Base-by-base conservation (phyloP, 2,888 invertebrate genomes). In the Diarsia brunnea region DNA sequence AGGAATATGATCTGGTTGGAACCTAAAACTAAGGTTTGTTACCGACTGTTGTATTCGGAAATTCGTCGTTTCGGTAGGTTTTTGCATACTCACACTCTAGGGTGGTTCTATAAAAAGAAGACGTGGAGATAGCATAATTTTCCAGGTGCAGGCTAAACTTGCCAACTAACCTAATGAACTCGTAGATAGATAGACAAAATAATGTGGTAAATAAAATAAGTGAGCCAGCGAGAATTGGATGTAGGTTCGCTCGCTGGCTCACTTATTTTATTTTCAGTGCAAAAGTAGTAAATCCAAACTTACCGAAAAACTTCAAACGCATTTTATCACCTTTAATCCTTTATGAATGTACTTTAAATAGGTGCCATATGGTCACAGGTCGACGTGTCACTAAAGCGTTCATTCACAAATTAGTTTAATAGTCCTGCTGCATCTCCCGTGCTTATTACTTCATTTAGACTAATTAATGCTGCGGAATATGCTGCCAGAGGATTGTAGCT, bases 401-500 rank as follows among this genome's bases (percentile, higher is more conserved):
- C 78, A 69, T 75, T 69, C 79, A 74, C 84, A 87, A n/a, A 88
- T 87, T 86, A 84, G 49, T 71, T 67, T 73, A 84, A 84, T 82
- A 58, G 77, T 69, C 75, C 75, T 68, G 79, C 68, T 84, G 86
- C 79, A 85, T 74, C 78, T 79, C 82, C 71, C 75, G 78, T 72
- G 74, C 43, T 79, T 73, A 79, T 79, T 84, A 77, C 87, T 81
- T 88, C 73, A 89, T 87, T 87, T 69, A 70, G 69, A 75, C 76
- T 89, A 88, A 89, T 87, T 88, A 84, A 71, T 79, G 76, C 71
- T 45, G 72, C 73, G 68, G 72, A 75, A 74, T 86, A 74, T 80
- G 65, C 71, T 84, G 81, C 63, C 81, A 85, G 55, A 68, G 77
- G n/a, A 87, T 84, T 84, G 31, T 86, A 75, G 75, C 60, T 73